Conservation (phyloP, 2,888 invertebrate species). For the Eledona agricola region DNA sequence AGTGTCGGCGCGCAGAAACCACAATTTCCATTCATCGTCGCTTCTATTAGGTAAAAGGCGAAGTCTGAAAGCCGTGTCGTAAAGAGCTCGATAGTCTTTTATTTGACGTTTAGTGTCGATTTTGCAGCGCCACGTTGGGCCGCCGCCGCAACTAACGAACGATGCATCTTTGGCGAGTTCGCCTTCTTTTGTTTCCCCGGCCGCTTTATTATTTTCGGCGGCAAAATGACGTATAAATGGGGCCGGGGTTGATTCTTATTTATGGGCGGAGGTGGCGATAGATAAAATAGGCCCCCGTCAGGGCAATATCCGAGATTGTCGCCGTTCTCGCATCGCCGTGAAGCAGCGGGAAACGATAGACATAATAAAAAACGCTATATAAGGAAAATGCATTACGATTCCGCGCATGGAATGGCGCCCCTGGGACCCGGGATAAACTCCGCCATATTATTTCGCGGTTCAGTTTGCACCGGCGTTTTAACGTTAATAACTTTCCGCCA, state of each 20-base stretch:
- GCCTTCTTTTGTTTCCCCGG: slow-evolving; percentile 5
- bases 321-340: slow-evolving; percentile 57
- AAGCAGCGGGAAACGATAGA: slow-evolving; percentile 59
- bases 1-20: slow-evolving; percentile 38
- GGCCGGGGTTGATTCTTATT: slow-evolving; percentile 31
- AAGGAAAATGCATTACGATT: slow-evolving; percentile 65
- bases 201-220: neutral
- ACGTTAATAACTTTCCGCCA: slow-evolving; percentile 57
- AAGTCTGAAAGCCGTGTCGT: slow-evolving; percentile 46
- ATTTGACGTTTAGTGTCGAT: slow-evolving; percentile 55
- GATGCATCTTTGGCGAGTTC: too few relatives aligned
- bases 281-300: slow-evolving; percentile 51
- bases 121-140: slow-evolving; percentile 46
- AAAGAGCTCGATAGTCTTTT: slow-evolving; percentile 58
- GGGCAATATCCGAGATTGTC: slow-evolving; percentile 62
- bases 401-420: slow-evolving; percentile 60
- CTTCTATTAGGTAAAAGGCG: slow-evolving; percentile 52
- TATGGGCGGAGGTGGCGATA: slow-evolving; percentile 42
- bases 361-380: slow-evolving; percentile 63
- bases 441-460: slow-evolving; percentile 59
- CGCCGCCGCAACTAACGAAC: slow-evolving; percentile 29
- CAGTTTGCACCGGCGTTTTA: slow-evolving; percentile 55
- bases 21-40: slow-evolving; percentile 56
- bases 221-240: slow-evolving; percentile 20
- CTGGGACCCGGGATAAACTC: slow-evolving; percentile 57